Percentiles rank a stretch among this genome's conserved stretches.
Evolutionary conservation across 2,797 vertebrate genomes (phyloP).

Genomic region (Gobionotothen gibberifrons): DNA sequence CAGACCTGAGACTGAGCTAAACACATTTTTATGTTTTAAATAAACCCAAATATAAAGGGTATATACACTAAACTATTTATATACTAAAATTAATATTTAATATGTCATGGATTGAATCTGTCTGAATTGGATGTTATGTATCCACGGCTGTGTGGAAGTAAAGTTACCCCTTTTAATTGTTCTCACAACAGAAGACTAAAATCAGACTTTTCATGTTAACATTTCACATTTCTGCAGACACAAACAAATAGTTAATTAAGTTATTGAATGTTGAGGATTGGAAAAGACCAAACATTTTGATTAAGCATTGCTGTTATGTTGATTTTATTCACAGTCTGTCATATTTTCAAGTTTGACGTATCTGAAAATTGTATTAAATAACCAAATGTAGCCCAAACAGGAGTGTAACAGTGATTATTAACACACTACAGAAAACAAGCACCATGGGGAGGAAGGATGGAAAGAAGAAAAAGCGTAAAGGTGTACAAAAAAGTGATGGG

Average conservation of each 20-base stretch:
- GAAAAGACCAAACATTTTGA: neutral
- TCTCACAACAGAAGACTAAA: neutral
- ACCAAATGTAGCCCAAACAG: conserved; percentile 4
- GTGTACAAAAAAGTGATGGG: conserved; percentile 21
- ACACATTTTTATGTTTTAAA: conserved; percentile 6
- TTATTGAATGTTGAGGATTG: neutral
- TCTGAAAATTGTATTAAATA: neutral
- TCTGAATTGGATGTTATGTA: neutral
- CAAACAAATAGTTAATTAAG: neutral
- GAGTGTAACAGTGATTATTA: neutral
- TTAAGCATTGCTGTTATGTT: no score
- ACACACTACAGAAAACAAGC: conserved; percentile 24
- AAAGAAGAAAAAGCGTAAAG: conserved; percentile 10
- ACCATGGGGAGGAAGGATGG: conserved; percentile 1
- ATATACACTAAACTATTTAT: conserved; percentile 9
- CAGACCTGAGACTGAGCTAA: neutral
- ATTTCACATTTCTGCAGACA: neutral
- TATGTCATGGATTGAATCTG: conserved; percentile 13
- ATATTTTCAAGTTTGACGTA: neutral
- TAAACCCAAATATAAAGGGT: neutral
- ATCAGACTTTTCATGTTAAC: neutral
- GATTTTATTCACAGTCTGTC: conserved; percentile 1
- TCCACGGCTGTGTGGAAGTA: neutral
- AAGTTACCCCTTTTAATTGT: neutral
- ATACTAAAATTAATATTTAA: conserved; percentile 22